Evolutionary conservation across 2,797 vertebrate species (phyloP).

Genomic region (Alauda arvensis): DNA sequence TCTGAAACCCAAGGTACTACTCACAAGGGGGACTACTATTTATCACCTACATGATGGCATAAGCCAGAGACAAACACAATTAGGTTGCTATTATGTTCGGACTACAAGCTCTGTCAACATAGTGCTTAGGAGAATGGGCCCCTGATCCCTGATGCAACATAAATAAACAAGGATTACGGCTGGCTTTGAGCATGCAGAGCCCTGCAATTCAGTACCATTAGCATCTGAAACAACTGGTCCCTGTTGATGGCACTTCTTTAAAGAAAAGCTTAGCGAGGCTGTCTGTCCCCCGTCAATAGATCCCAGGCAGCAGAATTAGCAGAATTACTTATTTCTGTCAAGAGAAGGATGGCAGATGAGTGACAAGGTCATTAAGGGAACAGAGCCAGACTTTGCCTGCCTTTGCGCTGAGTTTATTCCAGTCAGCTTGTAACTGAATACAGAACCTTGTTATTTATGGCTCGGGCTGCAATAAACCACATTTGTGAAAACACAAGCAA

Average conservation of each 20-base stretch:
- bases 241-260: constrained; percentile 2
- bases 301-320: constrained; percentile 38
- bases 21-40: not conserved
- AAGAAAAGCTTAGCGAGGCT: constrained; percentile 23
- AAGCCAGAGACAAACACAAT: constrained; percentile 6
- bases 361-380: constrained; percentile 43
- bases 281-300: not conserved
- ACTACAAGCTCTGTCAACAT: not conserved
- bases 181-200: constrained; percentile 19
- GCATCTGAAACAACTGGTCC: constrained; percentile 38
- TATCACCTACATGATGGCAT: not conserved
- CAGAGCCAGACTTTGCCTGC: not conserved
- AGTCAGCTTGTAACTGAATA: constrained; percentile 13
- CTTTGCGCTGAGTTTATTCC: not conserved
- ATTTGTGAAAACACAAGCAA: constrained; percentile 4
- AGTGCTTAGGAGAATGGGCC: not conserved
- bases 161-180: constrained; percentile 52
- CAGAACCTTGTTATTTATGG: constrained; percentile 15
- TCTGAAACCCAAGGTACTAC: not conserved
- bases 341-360: constrained; percentile 22
- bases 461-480: not conserved
- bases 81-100: not conserved
- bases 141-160: constrained; percentile 35
- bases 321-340: constrained; percentile 29
- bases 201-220: not conserved